phyloP scores from a whole-genome alignment of 92 coral and sea anemone genomes.

The Desmophyllum pertusum region DNA sequence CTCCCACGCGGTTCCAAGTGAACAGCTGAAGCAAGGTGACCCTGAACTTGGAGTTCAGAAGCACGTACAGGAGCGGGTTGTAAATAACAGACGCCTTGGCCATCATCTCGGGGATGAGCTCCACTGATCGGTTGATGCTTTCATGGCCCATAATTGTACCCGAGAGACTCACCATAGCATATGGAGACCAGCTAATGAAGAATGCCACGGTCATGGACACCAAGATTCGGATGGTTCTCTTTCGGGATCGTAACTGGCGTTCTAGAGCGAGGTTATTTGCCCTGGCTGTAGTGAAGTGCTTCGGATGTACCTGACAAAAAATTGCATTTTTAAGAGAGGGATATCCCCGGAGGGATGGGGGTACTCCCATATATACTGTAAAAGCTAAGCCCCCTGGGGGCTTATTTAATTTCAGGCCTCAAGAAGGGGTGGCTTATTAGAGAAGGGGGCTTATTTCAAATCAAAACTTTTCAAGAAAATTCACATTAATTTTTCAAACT shows the following conservation, averaged over 20 bases:
- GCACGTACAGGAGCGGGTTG: conserved; percentile 65
- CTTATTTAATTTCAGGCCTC: too few species aligned
- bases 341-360: too few species aligned
- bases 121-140: not conserved
- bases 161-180: conserved; percentile 55
- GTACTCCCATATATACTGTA: too few species aligned
- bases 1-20: conserved; percentile 19
- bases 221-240: conserved; percentile 49
- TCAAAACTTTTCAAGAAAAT: too few species aligned
- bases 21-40: conserved; percentile 36
- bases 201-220: conserved; percentile 56
- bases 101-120: conserved; percentile 44
- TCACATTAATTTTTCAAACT: too few species aligned
- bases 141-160: conserved; percentile 42
- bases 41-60: conserved; percentile 66
- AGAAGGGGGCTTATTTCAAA: too few species aligned
- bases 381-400: too few species aligned
- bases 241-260: conserved; percentile 41
- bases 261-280: conserved; percentile 9
- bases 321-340: too few species aligned
- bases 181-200: conserved; percentile 74
- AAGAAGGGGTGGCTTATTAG: too few species aligned
- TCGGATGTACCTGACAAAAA: conserved; percentile 40
- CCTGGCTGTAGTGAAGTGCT: conserved; percentile 18
- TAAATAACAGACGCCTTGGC: conserved; percentile 70